Evolutionary conservation across 1,140 invertebrate species (phyloP).

Genomic region (Apis mellifera): Amel_HAv3.1 CM009931.2:11205001-11205500

Average conservation of each 20-base stretch:
- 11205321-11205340: too few species aligned
- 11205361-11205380: too few species aligned
- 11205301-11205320: too few species aligned
- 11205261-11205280: too few species aligned
- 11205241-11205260: too few species aligned
- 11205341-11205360: too few species aligned
- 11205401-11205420: neutral
- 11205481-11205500: slow-evolving; percentile 41
- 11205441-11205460: neutral
- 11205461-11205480: slow-evolving; percentile 5
- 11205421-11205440: neutral
- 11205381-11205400: too few species aligned
- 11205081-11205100: neutral
- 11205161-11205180: neutral
- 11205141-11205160: too few species aligned
- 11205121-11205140: neutral
- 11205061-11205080: neutral
- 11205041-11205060: neutral
- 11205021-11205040: neutral
- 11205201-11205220: neutral
- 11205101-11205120: slow-evolving; percentile 3
- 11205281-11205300: too few species aligned
- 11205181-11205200: neutral
- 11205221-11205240: neutral
- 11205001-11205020: neutral